Conservation (phyloP, 2,888 invertebrate species). For the Cheilosia soror region DNA sequence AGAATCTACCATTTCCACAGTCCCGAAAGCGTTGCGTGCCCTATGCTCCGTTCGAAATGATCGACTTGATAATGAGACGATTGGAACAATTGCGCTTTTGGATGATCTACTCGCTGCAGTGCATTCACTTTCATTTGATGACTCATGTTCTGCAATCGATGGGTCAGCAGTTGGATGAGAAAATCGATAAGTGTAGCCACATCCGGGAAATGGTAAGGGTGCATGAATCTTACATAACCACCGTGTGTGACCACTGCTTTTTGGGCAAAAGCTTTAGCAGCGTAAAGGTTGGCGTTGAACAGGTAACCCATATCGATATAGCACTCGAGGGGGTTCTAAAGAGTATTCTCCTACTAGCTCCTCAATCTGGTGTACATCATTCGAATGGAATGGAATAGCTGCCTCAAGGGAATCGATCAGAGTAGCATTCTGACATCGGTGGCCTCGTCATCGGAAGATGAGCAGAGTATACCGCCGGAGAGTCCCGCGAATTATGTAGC, state of each 20-base stretch:
- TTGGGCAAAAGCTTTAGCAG: conserved; percentile 76
- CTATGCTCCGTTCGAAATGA: conserved; percentile 79
- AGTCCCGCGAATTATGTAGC: conserved; percentile 76
- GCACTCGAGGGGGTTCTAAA: no score
- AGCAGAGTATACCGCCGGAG: conserved; percentile 53
- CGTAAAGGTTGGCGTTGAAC: conserved; percentile 80
- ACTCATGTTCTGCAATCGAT: conserved; percentile 83
- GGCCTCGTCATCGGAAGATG: conserved; percentile 72
- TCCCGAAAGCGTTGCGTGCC: conserved; percentile 77
- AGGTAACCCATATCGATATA: conserved; percentile 68
- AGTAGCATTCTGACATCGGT: conserved; percentile 61
- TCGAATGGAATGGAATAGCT: conserved; percentile 81
- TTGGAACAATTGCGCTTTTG: conserved; percentile 85
- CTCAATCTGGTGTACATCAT: conserved; percentile 81
- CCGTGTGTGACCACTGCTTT: conserved; percentile 81
- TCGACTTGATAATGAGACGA: conserved; percentile 82
- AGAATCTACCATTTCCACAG: conserved; percentile 83
- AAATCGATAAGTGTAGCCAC: conserved; percentile 79
- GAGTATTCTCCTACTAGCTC: conserved; percentile 76
- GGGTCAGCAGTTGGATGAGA: conserved; percentile 80
- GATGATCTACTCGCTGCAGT: conserved; percentile 85
- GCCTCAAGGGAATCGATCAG: conserved; percentile 77
- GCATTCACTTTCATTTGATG: conserved; percentile 85
- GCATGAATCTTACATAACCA: conserved; percentile 81
- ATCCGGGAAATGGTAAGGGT: conserved; percentile 80